These are phyloP conservation scores for Drosophila colorata DNA, from an alignment of 2,888 invertebrate species.

Conservation along the genomic window DNA sequence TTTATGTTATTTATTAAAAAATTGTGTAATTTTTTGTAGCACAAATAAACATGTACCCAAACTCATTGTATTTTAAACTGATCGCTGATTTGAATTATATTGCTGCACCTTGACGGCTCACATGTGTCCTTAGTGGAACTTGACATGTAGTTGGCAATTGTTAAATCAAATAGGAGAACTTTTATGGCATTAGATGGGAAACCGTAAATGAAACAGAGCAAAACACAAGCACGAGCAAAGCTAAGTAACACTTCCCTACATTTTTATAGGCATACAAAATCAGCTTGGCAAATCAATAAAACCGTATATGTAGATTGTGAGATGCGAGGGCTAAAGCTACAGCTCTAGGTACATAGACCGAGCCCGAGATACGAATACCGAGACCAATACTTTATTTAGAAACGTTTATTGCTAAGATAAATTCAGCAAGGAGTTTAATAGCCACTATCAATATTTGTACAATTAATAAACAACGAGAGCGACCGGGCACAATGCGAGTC, in stretches of 20 bases:
- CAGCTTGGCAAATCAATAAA: slow-evolving; percentile 69
- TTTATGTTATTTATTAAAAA: not conserved
- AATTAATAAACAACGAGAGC: slow-evolving; percentile 67
- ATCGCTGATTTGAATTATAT: not conserved
- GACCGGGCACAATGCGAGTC: slow-evolving; percentile 22
- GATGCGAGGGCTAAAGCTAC: not conserved
- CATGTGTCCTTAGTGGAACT: slow-evolving; percentile 41
- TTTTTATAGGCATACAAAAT: slow-evolving; percentile 41
- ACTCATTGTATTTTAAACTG: not conserved
- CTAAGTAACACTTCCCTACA: slow-evolving; percentile 16
- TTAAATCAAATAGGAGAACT: slow-evolving; percentile 49
- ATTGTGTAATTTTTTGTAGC: too few relatives aligned
- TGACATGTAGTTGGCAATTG: slow-evolving; percentile 63
- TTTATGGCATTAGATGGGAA: slow-evolving; percentile 31
- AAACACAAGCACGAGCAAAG: slow-evolving; percentile 33
- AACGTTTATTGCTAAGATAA: slow-evolving; percentile 71
- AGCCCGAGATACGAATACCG: slow-evolving; percentile 3
- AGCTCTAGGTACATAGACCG: not conserved
- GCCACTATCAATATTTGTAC: slow-evolving; percentile 71
- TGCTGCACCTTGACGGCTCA: slow-evolving; percentile 26
- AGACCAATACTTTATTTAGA: slow-evolving; percentile 55
- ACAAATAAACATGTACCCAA: not conserved
- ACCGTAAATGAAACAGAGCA: slow-evolving; percentile 71
- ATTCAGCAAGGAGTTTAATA: slow-evolving; percentile 63
- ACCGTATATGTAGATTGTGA: slow-evolving; percentile 13